Evolutionary conservation across 2,113 vertebrate genomes (phyloP), one percentile per base, ranked within the genome.

Genomic region (Scartelaos histophorus): DNA sequence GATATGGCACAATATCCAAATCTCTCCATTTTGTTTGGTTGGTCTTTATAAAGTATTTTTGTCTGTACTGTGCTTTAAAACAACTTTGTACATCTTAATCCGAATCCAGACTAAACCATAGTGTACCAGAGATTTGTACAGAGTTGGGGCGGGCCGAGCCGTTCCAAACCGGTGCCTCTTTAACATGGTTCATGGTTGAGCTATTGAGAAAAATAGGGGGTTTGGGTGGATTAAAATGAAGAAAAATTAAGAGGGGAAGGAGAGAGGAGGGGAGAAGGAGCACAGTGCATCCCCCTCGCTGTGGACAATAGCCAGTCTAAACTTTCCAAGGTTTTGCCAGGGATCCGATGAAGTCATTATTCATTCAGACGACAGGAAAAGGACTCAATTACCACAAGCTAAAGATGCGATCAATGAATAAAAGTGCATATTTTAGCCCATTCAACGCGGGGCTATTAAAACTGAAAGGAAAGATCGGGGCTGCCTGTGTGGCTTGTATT

Each of bases 381-480:
- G 92, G 96, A 96, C 96, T 97, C 96, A 96, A 97, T 99, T 97
- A 98, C 96, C 94, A 95, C 96, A 94, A 96, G 92, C 94, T 96
- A 95, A 96, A 97, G 96, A 98, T 96, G 95, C 94, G 97, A 98
- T 98, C 96, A 96, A 94, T 95, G 97, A 97, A 97, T 96, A 94
- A 95, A 95, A 96, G 95, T 95, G 95, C 96, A 95, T 95, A 95
- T 97, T 98, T 98, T 95, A 95, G 93, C 93, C 95, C 94, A 96
- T 97, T 98, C 95, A 96, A 95, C 94, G 94, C 93, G 89, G 92
- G 94, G 95, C 95, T 95, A 95, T 96, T 96, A 96, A 95, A 97
- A 96, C 94, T 95, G 95, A 98, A 97, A 96, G 95, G 95, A 95
- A 94, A 94, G 94, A 96, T 95, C 97, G 94, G 95, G 96, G 96